phyloP scores from a whole-genome alignment of 1,140 invertebrate species.

The Portunus trituberculatus region DNA sequence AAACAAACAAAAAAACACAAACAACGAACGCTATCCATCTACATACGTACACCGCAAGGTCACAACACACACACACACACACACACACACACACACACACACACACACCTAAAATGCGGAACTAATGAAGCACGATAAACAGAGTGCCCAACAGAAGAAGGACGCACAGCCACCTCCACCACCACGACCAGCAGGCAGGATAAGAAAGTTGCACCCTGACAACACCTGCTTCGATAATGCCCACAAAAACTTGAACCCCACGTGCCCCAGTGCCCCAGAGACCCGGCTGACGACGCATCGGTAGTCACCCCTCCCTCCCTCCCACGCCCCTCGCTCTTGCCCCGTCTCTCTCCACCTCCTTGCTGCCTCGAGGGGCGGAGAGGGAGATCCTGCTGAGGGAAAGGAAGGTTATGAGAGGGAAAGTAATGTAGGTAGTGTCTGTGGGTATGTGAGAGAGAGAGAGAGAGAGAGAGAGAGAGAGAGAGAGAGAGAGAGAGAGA shows the following conservation, averaged over 20 bases:
- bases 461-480: no score
- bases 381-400: not conserved
- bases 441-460: not conserved
- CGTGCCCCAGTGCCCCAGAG: not conserved
- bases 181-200: not conserved
- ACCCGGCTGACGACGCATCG: not conserved
- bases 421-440: not conserved
- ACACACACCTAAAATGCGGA: not conserved
- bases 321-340: not conserved
- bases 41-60: no score
- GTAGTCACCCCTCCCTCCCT: not conserved
- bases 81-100: not conserved
- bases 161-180: not conserved
- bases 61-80: no score
- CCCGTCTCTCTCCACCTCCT: not conserved
- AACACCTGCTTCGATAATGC: not conserved
- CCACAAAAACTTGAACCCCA: conserved; percentile 2
- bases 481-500: conserved; percentile 13
- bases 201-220: not conserved
- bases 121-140: not conserved
- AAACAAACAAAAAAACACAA: no score
- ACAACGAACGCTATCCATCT: no score
- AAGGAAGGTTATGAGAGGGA: not conserved
- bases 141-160: not conserved
- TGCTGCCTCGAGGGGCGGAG: not conserved